Conservation (phyloP, 2,113 vertebrate genomes). For the Myodes glareolus region DNA sequence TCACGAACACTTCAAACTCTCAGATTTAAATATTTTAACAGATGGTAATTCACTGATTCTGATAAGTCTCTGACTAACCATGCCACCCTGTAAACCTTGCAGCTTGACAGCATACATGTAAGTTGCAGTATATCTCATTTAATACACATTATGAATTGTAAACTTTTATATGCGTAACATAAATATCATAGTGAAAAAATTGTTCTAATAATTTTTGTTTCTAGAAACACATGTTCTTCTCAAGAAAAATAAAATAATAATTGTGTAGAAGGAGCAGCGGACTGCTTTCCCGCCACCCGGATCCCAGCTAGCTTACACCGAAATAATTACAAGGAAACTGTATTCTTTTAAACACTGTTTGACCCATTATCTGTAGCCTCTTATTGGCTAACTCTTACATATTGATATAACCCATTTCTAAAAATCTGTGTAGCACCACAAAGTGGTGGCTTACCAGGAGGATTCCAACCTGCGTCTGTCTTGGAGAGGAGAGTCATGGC, state of each 20-base stretch:
- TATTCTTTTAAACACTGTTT: no score
- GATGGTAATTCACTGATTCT: background rate
- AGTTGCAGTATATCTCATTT: background rate
- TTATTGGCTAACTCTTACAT: no score
- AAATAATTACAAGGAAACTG: no score
- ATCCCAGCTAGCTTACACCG: no score
- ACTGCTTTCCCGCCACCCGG: no score
- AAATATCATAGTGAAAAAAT: background rate
- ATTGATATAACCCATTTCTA: no score
- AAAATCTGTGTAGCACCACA: no score
- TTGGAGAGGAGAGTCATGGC: no score
- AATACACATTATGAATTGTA: background rate
- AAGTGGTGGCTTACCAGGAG: no score
- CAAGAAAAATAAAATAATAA: background rate
- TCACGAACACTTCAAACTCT: background rate
- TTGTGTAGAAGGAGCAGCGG: no score
- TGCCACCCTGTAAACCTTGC: background rate
- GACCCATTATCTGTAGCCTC: no score
- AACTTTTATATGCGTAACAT: background rate
- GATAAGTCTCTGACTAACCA: background rate
- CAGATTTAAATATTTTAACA: background rate
- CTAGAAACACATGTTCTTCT: background rate
- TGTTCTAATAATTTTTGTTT: background rate
- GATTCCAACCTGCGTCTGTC: no score
- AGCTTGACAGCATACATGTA: background rate